Conservation (phyloP, 2,888 invertebrate species). For the Parnassius apollo region DNA sequence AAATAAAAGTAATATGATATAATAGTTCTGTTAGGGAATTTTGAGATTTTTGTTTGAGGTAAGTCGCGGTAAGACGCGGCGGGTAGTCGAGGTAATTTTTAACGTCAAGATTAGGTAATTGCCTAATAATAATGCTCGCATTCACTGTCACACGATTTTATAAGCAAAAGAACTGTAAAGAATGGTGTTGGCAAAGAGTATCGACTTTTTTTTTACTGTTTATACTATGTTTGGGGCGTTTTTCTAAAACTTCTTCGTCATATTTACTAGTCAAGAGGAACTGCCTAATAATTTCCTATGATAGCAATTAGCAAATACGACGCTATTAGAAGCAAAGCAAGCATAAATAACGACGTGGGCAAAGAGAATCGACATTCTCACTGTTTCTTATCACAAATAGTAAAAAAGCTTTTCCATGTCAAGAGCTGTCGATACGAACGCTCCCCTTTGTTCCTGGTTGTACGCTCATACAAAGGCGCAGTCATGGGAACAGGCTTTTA, state of each 20-base stretch:
- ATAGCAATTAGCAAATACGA: constrained; percentile 22
- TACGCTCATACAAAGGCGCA: constrained; percentile 31
- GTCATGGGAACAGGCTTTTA: constrained; percentile 17
- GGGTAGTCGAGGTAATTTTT: no score
- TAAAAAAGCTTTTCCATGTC: constrained; percentile 78
- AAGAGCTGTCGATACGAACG: constrained; percentile 68
- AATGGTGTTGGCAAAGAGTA: no score
- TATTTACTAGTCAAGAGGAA: neutral
- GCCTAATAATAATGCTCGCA: no score
- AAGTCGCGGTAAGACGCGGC: neutral
- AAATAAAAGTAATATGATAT: constrained; percentile 15
- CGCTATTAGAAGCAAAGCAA: constrained; percentile 59
- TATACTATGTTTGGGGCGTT: no score
- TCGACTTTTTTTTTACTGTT: no score
- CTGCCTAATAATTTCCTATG: neutral
- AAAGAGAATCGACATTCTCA: constrained; percentile 37
- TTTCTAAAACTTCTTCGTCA: no score
- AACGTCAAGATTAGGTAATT: no score
- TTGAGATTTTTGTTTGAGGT: constrained; percentile 8
- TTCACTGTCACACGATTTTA: no score
- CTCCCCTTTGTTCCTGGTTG: constrained; percentile 63
- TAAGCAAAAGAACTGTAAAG: no score
- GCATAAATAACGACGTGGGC: constrained; percentile 43
- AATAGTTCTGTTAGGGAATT: constrained; percentile 7
- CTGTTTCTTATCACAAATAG: constrained; percentile 65